These are phyloP conservation scores for Porites rus DNA, from an alignment of 92 coral and sea anemone species.

Conservation along the genomic window DNA sequence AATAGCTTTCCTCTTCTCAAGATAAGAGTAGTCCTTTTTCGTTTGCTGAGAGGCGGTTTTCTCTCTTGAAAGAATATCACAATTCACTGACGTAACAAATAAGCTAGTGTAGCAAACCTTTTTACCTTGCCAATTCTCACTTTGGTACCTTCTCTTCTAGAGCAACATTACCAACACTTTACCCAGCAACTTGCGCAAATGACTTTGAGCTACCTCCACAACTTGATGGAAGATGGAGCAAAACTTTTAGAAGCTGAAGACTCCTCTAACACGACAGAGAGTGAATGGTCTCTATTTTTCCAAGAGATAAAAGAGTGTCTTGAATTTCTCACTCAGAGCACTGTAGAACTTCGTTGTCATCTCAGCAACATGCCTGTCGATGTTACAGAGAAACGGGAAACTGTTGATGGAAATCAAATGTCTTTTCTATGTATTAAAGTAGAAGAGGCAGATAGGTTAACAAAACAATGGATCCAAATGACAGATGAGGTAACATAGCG, in stretches of 20 bases:
- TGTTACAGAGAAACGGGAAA: background rate
- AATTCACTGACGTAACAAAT: background rate
- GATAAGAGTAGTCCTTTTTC: too few species aligned
- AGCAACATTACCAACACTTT: slow-evolving; percentile 93
- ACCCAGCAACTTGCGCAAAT: slow-evolving; percentile 92
- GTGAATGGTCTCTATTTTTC: background rate
- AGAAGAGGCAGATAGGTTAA: slow-evolving; percentile 26
- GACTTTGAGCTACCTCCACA: slow-evolving; percentile 89
- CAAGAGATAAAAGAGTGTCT: slow-evolving; percentile 29
- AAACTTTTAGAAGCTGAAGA: slow-evolving; percentile 67
- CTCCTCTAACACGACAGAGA: background rate
- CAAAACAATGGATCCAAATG: slow-evolving; percentile 35
- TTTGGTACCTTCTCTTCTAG: slow-evolving; percentile 34
- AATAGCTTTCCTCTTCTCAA: too few species aligned
- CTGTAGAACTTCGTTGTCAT: slow-evolving; percentile 77
- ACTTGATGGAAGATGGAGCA: slow-evolving; percentile 88
- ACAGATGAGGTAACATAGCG: slow-evolving; percentile 30
- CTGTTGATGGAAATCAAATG: background rate
- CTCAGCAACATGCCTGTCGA: slow-evolving; percentile 73
- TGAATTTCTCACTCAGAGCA: slow-evolving; percentile 63
- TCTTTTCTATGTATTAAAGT: slow-evolving; percentile 10
- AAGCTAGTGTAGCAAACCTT: background rate
- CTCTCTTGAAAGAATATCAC: too few species aligned
- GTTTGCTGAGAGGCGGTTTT: background rate
- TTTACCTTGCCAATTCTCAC: background rate